Conservation (phyloP, 2,113 vertebrate genomes). For the Alectura lathami region DNA sequence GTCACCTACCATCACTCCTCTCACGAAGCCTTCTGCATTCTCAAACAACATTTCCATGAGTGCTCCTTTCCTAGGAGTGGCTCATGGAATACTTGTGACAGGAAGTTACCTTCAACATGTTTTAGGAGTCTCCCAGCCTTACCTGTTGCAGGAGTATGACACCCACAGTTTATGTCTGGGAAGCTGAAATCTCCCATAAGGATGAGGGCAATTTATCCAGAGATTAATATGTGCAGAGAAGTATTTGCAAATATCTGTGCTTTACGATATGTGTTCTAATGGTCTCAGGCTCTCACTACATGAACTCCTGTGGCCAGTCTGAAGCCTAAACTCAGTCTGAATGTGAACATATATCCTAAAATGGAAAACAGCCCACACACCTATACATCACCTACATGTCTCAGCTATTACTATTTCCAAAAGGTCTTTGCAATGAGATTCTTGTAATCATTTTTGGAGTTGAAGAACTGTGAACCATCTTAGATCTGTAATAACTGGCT, state of each 20-base stretch:
- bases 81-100: no score
- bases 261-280: neutral
- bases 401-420: neutral
- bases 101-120: no score
- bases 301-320: neutral
- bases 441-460: fast-evolving
- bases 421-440: neutral
- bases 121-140: no score
- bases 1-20: no score
- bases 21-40: no score
- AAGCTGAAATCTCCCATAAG: no score
- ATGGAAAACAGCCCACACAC: neutral
- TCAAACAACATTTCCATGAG: no score
- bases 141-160: no score
- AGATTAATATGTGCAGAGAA: neutral
- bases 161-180: no score
- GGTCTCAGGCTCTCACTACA: neutral
- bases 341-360: neutral
- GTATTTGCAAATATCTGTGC: neutral
- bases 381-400: neutral
- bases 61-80: no score
- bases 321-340: neutral
- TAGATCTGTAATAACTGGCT: fast-evolving
- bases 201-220: no score
- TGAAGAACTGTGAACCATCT: neutral